Evolutionary conservation across 2,888 invertebrate genomes (phyloP).

Genomic region (Nemotelus pantherinus): DNA sequence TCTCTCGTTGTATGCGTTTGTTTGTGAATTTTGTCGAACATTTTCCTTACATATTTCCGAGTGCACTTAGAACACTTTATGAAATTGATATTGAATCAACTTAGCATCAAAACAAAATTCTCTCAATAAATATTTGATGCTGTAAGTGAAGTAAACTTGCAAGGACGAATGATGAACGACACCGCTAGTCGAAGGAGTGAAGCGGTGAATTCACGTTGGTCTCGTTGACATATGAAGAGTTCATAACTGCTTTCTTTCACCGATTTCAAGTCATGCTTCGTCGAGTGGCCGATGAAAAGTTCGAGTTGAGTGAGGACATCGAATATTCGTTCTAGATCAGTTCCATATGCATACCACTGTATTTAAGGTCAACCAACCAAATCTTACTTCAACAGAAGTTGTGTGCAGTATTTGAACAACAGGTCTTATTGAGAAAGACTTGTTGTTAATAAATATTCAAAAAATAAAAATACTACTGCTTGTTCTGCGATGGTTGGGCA

Average conservation of each 20-base stretch:
- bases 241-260: conserved; percentile 30
- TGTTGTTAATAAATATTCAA: no score
- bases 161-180: conserved; percentile 12
- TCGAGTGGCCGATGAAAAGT: conserved; percentile 34
- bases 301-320: conserved; percentile 32
- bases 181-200: neutral
- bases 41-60: neutral
- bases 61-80: conserved; percentile 36
- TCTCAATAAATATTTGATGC: conserved; percentile 36
- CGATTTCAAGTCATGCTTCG: conserved; percentile 27
- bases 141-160: conserved; percentile 40
- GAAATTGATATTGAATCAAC: conserved; percentile 41
- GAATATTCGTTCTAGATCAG: conserved; percentile 7
- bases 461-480: no score
- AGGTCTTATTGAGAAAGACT: no score
- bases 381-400: neutral
- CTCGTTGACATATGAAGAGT: conserved; percentile 36
- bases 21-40: no score
- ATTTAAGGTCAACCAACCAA: conserved; percentile 25
- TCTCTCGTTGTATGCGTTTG: no score
- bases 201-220: neutral
- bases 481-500: no score
- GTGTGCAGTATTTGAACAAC: no score
- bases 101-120: conserved; percentile 40
- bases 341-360: neutral